phyloP scores from a whole-genome alignment of 2,888 invertebrate species.

The Latheticus oryzae region DNA sequence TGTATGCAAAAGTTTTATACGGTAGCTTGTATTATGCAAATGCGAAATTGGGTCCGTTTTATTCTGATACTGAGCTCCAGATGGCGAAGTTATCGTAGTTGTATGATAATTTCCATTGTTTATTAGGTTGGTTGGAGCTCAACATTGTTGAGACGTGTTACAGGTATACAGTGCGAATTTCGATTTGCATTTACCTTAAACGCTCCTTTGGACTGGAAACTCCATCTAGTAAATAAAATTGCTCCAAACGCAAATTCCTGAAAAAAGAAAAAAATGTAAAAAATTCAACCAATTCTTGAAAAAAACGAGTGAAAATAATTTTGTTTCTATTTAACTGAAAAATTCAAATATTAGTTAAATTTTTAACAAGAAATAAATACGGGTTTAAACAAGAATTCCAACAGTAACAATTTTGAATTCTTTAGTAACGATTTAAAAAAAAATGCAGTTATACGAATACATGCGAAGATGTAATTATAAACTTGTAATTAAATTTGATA shows the following conservation, averaged over 20 bases:
- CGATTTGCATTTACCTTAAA: slow-evolving; percentile 44
- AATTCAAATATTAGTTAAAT: no score
- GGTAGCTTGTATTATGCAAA: slow-evolving; percentile 28
- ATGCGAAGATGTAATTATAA: slow-evolving; percentile 1
- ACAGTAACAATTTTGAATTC: no score
- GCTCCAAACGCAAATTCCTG: slow-evolving; percentile 34
- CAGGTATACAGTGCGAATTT: slow-evolving; percentile 31
- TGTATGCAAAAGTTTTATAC: slow-evolving; percentile 9
- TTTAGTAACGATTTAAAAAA: no score
- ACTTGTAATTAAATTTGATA: neutral
- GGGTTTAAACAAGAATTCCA: no score
- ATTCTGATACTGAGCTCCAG: slow-evolving; percentile 23
- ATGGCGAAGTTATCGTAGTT: slow-evolving; percentile 26
- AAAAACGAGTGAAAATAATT: no score
- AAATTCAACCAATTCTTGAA: no score
- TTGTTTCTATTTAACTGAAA: no score
- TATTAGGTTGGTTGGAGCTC: slow-evolving; percentile 35
- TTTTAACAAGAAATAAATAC: no score
- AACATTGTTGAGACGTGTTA: slow-evolving; percentile 25
- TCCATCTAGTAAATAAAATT: slow-evolving; percentile 37
- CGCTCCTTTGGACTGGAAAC: slow-evolving; percentile 35
- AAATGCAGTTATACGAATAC: neutral
- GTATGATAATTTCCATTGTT: slow-evolving; percentile 44
- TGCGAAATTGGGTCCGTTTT: slow-evolving; percentile 17
- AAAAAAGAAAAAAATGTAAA: slow-evolving; percentile 18